A percentile compares a stretch with the other conserved stretches of the same genome.
Evolutionary conservation across 2,888 invertebrate genomes (phyloP).

Genomic region (Agrilus biguttatus): DNA sequence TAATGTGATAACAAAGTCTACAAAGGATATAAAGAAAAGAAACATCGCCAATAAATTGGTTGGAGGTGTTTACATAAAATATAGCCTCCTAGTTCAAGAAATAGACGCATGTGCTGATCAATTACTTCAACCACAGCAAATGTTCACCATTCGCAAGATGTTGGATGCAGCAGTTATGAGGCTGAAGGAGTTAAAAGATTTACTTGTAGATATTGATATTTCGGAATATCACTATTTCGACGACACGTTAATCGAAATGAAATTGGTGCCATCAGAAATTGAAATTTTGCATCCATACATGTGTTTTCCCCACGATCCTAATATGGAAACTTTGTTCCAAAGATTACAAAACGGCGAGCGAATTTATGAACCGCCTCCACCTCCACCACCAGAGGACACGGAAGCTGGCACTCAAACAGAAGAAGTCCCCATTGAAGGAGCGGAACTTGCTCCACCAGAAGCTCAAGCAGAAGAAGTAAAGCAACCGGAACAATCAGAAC

Average conservation of each 20-base stretch:
- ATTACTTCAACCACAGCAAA: slow-evolving; percentile 43
- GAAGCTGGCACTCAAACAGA: slow-evolving; percentile 1
- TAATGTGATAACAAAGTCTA: slow-evolving; percentile 18
- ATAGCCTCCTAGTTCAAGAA: slow-evolving; percentile 38
- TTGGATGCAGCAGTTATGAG: slow-evolving; percentile 42
- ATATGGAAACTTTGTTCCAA: slow-evolving; percentile 23
- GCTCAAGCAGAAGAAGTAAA: slow-evolving; percentile 7
- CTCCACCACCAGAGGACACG: slow-evolving; percentile 9
- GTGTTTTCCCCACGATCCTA: slow-evolving; percentile 42
- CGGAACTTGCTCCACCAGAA: not conserved
- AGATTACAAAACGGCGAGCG: slow-evolving; percentile 20
- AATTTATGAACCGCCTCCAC: slow-evolving; percentile 18
- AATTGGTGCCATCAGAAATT: slow-evolving; percentile 52
- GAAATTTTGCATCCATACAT: slow-evolving; percentile 46
- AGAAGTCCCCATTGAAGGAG: not conserved
- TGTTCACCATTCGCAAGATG: slow-evolving; percentile 38
- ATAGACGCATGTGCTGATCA: slow-evolving; percentile 46
- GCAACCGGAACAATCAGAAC: slow-evolving; percentile 7
- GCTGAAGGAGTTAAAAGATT: slow-evolving; percentile 42
- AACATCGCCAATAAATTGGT: slow-evolving; percentile 35
- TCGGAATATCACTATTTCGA: slow-evolving; percentile 59
- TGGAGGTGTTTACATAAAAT: slow-evolving; percentile 37
- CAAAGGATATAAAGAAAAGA: slow-evolving; percentile 29
- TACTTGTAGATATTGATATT: slow-evolving; percentile 40
- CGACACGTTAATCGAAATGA: slow-evolving; percentile 50